Evolutionary conservation across 2,797 vertebrate species (phyloP), one percentile per base, ranked within the genome.

Genomic region (Phoeniculus purpureus): DNA sequence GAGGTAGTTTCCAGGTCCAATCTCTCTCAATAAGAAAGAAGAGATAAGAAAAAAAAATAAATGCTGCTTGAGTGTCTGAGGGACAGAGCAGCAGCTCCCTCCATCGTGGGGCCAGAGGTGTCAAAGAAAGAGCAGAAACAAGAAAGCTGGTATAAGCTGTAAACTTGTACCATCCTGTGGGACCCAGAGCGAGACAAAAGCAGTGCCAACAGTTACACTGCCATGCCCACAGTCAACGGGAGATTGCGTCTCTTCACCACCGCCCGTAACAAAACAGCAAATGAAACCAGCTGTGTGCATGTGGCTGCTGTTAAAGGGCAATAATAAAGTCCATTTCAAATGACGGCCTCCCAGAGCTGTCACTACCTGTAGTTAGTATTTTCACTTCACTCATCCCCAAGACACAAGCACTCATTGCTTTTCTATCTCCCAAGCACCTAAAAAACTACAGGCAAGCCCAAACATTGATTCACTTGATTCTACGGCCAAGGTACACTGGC

Each of bases 381-480:
- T 89, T 81, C 1, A 1, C 59, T 79, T 29, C n/a, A 26, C 14
- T 87, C 56, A 85, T 15, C 21, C 52, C n/a, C 52, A 62, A 83
- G 43, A 59, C 25, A 82, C 26, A 68, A 68, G 31, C 5, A 9
- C 11, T 61, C 84, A 59, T 47, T 89, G 80, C 73, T 80, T 81
- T 93, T 89, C 71, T 47, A 2, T 47, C 90, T 96, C 82, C 89
- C 26, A 76, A 89, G 87, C 55, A 79, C 21, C 34, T 82, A 76
- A 87, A 92, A 91, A 92, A 95, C 6, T 22, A 52, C 55, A 37
- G 21, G 34, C 26, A 70, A 94, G 50, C 29, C 61, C 94, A 93
- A 91, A 60, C 17, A 91, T 83, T 87, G 19, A 82, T 85, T 93
- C 86, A 66, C 89, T 93, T 93, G 92, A 96, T 60, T 87, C 81